Base-by-base conservation (phyloP, 1,140 invertebrate species). In the Anthonomus grandis region DNA sequence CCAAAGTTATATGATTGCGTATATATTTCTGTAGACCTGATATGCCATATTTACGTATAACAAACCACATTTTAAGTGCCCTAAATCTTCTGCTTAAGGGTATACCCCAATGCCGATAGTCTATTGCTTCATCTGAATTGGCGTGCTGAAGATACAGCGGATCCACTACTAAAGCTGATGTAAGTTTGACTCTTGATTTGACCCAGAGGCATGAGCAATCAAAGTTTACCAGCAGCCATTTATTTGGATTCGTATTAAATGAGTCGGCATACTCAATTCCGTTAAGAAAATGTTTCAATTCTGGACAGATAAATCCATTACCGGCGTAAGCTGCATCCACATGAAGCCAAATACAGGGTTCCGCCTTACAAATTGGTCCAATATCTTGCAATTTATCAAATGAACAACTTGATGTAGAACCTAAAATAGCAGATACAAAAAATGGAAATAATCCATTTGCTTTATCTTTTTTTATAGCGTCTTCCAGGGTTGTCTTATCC, bases 151-250 rank as follows among this genome's bases (percentile, higher is more conserved):
- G 77, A 67, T 97, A 97, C 0, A 97, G 71, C 0, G 94, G 94
- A 76, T 97, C 91, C 0, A 99, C 97, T 6, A 95, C 91, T 52
- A 98, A 75, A 0, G 96, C 95, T 48, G 91, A 89, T 2, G 95
- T 98, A 37, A 98, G 76, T 60, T 90, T 85, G 57, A 93, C 88
- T 52, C 90, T 78, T 72, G 95, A 91, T 52, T 84, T 82, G 0
- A 96, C 91, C 93, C 93, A 96, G 66, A 95, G 76, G 36, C 88
- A 86, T 0, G 93, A 93, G 65, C 91, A 93, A 68, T 96, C 93
- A 64, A 93, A 94, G 70, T 92, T 92, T 0, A 90, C 86, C 15
- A 96, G 73, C 65, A 96, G 78, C 86, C 91, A 94, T 74, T 97
- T 97, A 71, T 95, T 95, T 0, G 93, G 89, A 74, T 97, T 97